These are phyloP conservation scores for Araneus ventricosus DNA, from an alignment of 1,140 invertebrate species.

Conservation along the genomic window DNA sequence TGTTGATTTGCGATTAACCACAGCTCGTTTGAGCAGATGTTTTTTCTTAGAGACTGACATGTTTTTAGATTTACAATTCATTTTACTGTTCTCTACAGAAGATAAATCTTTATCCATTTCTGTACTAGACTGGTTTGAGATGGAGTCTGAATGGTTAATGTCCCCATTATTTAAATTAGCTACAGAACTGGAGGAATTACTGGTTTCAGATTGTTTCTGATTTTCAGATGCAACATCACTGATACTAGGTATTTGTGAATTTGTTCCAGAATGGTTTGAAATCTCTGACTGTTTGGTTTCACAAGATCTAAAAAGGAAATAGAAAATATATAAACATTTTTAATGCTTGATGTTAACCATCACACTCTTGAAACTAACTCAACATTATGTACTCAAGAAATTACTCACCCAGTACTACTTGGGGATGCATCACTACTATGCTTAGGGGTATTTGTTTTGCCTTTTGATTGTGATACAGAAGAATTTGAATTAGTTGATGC, in stretches of 20 bases:
- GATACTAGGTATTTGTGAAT: background rate
- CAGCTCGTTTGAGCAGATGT: background rate
- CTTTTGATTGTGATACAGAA: background rate
- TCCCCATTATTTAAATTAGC: background rate
- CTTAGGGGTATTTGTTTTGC: background rate
- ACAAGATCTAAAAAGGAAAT: background rate
- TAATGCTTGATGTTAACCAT: background rate
- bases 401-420: background rate
- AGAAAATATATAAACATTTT: background rate
- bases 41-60: background rate
- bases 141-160: background rate
- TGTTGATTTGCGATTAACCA: background rate
- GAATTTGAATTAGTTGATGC: background rate
- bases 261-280: background rate
- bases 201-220: background rate
- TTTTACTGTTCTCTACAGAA: background rate
- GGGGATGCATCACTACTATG: background rate
- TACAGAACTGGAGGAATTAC: background rate
- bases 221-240: no score
- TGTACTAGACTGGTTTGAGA: background rate
- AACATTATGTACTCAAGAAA: background rate
- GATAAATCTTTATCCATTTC: background rate
- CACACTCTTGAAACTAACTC: background rate
- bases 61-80: background rate
- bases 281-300: background rate